phyloP scores from a whole-genome alignment of 1,140 invertebrate species.

The Leptopilina clavipes region DNA sequence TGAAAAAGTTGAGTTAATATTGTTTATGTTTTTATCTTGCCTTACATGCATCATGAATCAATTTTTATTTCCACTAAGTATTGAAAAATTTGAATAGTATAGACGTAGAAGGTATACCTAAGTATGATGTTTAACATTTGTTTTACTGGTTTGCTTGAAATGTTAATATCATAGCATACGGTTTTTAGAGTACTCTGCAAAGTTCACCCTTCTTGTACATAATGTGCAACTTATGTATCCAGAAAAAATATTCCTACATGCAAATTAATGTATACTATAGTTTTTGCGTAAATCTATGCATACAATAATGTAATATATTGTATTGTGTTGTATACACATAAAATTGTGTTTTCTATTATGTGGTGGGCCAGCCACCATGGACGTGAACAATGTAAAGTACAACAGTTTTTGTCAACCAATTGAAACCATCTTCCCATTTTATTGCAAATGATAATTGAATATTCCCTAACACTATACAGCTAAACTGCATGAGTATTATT shows the following conservation, averaged over 20 bases:
- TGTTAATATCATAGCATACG: slow-evolving; percentile 37
- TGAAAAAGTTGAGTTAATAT: too few species aligned
- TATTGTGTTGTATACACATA: background rate
- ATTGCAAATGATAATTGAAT: slow-evolving; percentile 33
- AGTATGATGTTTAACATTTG: too few species aligned
- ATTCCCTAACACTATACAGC: background rate
- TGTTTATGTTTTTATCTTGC: too few species aligned
- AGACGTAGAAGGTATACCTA: too few species aligned
- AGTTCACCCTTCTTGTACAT: slow-evolving; percentile 4
- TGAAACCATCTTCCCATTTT: slow-evolving; percentile 34
- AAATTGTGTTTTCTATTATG: slow-evolving; percentile 47
- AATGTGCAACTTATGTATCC: slow-evolving; percentile 31
- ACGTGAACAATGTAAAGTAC: slow-evolving; percentile 45
- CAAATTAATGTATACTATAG: slow-evolving; percentile 43
- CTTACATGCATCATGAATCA: too few species aligned
- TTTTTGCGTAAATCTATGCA: slow-evolving; percentile 50
- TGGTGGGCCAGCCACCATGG: slow-evolving; percentile 55
- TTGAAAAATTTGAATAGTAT: too few species aligned
- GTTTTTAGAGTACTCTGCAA: background rate
- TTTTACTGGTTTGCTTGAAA: background rate
- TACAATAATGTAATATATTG: slow-evolving; percentile 48
- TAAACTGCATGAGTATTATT: slow-evolving; percentile 23
- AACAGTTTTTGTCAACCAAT: background rate
- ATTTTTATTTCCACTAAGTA: too few species aligned
- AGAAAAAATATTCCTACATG: background rate